A percentile compares a stretch with the other conserved stretches of the same genome.
These are phyloP conservation scores for Beaufortia kweichowensis DNA, from an alignment of 2,113 vertebrate species.

Conservation along the genomic window DNA sequence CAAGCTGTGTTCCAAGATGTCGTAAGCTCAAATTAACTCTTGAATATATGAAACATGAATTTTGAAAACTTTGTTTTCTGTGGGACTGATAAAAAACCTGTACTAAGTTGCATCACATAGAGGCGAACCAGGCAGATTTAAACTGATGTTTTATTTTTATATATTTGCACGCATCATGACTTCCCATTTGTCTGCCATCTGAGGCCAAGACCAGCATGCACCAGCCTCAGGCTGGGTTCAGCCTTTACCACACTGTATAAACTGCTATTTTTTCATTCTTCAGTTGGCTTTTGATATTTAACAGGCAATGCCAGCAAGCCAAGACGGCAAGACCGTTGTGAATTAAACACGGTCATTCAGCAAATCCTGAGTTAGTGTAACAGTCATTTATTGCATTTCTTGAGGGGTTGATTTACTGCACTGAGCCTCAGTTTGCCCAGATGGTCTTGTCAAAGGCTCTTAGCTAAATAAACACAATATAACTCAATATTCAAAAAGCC, in stretches of 20 bases:
- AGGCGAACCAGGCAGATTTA: too few relatives aligned
- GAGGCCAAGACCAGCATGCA: not conserved
- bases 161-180: not conserved
- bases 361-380: constrained; percentile 23
- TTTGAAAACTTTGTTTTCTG: too few relatives aligned
- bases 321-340: not conserved
- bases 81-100: too few relatives aligned
- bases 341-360: constrained; percentile 13
- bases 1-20: too few relatives aligned
- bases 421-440: constrained; percentile 3
- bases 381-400: constrained; percentile 19
- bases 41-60: too few relatives aligned
- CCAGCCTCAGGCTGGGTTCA: not conserved
- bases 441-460: constrained; percentile 38
- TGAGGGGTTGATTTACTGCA: not conserved
- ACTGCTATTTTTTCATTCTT: not conserved
- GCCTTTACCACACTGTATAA: not conserved
- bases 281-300: not conserved
- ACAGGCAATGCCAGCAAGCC: not conserved
- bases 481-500: constrained; percentile 11
- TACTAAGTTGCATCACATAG: too few relatives aligned
- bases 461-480: constrained; percentile 52
- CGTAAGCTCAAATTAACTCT: too few relatives aligned
- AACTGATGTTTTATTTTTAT: not conserved
- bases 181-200: not conserved